These are phyloP conservation scores for Parazoanthus swiftii DNA, from an alignment of 92 coral and sea anemone species.

Conservation along the genomic window DNA sequence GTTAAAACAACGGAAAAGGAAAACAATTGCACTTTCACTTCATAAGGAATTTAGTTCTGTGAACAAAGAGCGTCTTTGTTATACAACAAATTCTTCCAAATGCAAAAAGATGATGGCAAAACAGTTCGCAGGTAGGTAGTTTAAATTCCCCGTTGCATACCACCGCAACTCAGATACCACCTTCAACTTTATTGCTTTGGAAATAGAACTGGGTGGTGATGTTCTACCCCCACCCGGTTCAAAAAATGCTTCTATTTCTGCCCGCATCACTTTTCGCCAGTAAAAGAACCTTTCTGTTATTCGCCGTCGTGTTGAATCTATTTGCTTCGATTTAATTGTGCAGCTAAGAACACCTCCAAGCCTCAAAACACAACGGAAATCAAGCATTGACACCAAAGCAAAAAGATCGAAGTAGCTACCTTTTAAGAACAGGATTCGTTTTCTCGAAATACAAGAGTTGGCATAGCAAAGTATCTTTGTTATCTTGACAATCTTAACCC, in stretches of 20 bases:
- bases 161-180: conserved; percentile 16
- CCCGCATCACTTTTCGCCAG: too few relatives aligned
- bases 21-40: too few relatives aligned
- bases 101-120: background rate
- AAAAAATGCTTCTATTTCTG: too few relatives aligned
- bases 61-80: too few relatives aligned
- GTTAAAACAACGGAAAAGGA: too few relatives aligned
- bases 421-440: background rate
- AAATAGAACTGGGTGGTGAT: too few relatives aligned
- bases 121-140: background rate
- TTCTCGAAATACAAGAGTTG: background rate
- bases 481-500: background rate
- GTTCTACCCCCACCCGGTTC: too few relatives aligned
- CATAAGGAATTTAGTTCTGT: too few relatives aligned
- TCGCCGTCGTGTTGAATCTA: too few relatives aligned
- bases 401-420: background rate
- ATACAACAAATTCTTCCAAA: too few relatives aligned
- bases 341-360: background rate
- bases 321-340: too few relatives aligned
- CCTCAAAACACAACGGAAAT: background rate
- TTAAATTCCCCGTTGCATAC: conserved; percentile 14
- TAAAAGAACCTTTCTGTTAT: too few relatives aligned
- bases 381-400: background rate
- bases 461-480: background rate
- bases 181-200: conserved; percentile 14